These are phyloP conservation scores for Achatina immaculata DNA, from an alignment of 1,140 invertebrate genomes.

Conservation along the genomic window DNA sequence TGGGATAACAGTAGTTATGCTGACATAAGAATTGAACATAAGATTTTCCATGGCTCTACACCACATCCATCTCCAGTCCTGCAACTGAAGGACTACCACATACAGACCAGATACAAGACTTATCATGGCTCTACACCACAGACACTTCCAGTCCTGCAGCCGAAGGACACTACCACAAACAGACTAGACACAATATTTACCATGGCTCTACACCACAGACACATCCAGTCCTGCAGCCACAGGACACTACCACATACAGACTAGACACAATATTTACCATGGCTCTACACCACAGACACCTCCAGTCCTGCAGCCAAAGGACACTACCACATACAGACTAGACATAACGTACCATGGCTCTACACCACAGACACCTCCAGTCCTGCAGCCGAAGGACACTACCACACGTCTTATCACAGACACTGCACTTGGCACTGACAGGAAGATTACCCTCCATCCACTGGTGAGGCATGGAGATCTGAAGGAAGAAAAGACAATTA, in stretches of 20 bases:
- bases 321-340: slow-evolving; percentile 97
- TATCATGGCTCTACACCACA: slow-evolving; percentile 91
- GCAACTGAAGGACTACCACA: slow-evolving; percentile 90
- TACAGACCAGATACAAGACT: no score
- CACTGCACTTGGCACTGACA: slow-evolving; percentile 90
- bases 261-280: slow-evolving; percentile 76
- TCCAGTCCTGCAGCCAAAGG: slow-evolving; percentile 93
- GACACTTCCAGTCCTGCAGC: slow-evolving; percentile 94
- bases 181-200: slow-evolving; percentile 74
- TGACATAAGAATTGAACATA: no score
- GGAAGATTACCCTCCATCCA: slow-evolving; percentile 98
- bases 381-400: slow-evolving; percentile 95
- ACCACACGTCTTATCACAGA: slow-evolving; percentile 97
- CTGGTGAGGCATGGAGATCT: slow-evolving; percentile 96
- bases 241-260: slow-evolving; percentile 95
- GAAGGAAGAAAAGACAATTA: slow-evolving; percentile 31
- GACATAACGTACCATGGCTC: no score
- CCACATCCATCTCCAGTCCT: slow-evolving; percentile 97
- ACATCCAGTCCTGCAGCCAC: no score
- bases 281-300: slow-evolving; percentile 95
- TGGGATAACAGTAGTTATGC: no score
- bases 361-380: slow-evolving; percentile 97
- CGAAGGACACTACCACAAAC: no score
- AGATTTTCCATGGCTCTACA: slow-evolving; percentile 83
- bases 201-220: no score